These are phyloP conservation scores for Euglossa dilemma DNA, from an alignment of 1,140 invertebrate genomes.

Conservation along the genomic window DNA sequence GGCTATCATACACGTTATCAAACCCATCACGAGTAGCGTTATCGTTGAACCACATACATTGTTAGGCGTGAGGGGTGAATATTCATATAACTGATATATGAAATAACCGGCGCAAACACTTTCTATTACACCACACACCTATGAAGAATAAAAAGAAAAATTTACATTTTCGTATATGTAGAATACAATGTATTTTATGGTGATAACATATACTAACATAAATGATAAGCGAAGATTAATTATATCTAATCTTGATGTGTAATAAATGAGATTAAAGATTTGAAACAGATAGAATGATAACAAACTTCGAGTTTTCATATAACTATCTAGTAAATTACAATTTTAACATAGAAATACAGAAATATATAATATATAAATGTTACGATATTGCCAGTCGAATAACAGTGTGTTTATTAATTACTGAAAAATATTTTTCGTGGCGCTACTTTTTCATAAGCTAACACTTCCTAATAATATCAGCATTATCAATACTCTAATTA, in stretches of 20 bases:
- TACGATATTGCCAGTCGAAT: neutral
- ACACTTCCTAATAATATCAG: neutral
- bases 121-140: conserved; percentile 83
- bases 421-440: neutral
- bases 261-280: neutral
- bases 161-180: neutral
- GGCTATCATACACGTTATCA: conserved; percentile 81
- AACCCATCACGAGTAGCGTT: conserved; percentile 80
- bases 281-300: neutral
- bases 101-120: conserved; percentile 81
- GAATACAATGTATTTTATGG: neutral
- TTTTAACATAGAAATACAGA: too few species aligned
- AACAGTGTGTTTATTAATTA: neutral
- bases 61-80: conserved; percentile 80
- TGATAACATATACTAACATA: neutral
- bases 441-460: neutral
- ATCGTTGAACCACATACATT: conserved; percentile 81
- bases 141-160: conserved; percentile 61
- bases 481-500: neutral
- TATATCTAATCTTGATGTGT: neutral
- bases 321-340: neutral
- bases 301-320: neutral
- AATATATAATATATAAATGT: too few species aligned
- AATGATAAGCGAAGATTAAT: conserved; percentile 19
- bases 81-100: conserved; percentile 82